These are phyloP conservation scores for Zosterops borbonicus DNA, from an alignment of 2,113 vertebrate genomes.

Conservation along the genomic window DNA sequence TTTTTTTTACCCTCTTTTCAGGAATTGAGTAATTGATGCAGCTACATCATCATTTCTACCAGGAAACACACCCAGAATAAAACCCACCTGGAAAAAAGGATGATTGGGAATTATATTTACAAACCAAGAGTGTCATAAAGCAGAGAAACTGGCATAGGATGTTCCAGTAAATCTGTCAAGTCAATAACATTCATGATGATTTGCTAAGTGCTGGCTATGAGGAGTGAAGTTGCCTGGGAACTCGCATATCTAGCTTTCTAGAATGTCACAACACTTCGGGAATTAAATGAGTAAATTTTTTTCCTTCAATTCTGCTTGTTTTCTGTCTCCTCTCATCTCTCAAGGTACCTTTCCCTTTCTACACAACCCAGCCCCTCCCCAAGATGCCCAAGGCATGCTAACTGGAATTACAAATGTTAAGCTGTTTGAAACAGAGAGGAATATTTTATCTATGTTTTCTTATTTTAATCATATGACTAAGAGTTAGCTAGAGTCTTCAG, in stretches of 20 bases:
- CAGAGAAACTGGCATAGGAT: background rate
- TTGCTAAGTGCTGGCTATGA: background rate
- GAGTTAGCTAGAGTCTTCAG: background rate
- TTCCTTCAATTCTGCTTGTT: background rate
- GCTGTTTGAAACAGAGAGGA: background rate
- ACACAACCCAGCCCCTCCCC: background rate
- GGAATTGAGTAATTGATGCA: background rate
- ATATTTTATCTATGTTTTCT: background rate
- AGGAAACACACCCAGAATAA: background rate
- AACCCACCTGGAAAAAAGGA: background rate
- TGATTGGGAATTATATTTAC: background rate
- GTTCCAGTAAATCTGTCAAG: conserved; percentile 15
- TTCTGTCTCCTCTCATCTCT: background rate
- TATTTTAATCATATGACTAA: background rate
- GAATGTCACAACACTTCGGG: conserved; percentile 7
- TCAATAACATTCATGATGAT: background rate
- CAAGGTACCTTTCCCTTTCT: background rate
- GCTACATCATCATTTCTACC: background rate
- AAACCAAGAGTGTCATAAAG: background rate
- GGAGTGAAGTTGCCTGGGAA: background rate
- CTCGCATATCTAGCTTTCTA: background rate
- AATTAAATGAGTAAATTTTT: background rate
- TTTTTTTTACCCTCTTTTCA: background rate
- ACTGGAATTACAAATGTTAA: background rate
- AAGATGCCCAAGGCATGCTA: background rate